Evolutionary conservation across 2,113 vertebrate genomes (phyloP).

Genomic region (Illadopsis cleaveri): DNA sequence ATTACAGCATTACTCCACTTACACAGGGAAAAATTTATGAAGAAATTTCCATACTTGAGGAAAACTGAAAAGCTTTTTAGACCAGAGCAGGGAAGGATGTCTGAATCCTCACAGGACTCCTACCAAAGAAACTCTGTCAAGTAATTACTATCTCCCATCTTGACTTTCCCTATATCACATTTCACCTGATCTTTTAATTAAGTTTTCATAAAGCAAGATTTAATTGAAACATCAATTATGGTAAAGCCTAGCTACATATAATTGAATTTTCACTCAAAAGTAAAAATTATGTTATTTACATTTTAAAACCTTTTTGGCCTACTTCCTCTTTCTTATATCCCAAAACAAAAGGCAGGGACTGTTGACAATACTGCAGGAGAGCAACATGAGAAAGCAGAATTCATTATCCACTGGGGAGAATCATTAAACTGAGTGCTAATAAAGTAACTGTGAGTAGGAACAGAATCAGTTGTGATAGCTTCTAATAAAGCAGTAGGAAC

Average conservation of each 20-base stretch:
- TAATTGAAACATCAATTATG: conserved; percentile 4
- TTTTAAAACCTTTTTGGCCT: not conserved
- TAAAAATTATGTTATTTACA: not conserved
- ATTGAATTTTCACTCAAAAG: not conserved
- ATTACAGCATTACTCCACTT: not conserved
- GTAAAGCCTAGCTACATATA: not conserved
- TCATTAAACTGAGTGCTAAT: not conserved
- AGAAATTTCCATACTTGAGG: not conserved
- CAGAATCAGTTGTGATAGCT: not conserved
- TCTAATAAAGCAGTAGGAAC: not conserved
- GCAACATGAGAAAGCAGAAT: not conserved
- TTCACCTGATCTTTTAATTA: conserved; percentile 21
- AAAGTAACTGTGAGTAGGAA: not conserved
- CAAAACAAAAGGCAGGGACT: not conserved
- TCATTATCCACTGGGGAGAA: not conserved
- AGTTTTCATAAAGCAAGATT: not conserved
- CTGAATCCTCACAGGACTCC: not conserved
- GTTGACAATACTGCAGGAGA: not conserved
- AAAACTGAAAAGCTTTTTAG: not conserved
- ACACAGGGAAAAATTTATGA: not conserved
- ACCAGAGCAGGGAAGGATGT: not conserved
- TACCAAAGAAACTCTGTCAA: not conserved
- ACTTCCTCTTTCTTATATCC: not conserved
- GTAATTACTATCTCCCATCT: not conserved
- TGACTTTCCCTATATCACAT: not conserved